Evolutionary conservation across 2,113 vertebrate genomes (phyloP).

Genomic region (Parus major): DNA sequence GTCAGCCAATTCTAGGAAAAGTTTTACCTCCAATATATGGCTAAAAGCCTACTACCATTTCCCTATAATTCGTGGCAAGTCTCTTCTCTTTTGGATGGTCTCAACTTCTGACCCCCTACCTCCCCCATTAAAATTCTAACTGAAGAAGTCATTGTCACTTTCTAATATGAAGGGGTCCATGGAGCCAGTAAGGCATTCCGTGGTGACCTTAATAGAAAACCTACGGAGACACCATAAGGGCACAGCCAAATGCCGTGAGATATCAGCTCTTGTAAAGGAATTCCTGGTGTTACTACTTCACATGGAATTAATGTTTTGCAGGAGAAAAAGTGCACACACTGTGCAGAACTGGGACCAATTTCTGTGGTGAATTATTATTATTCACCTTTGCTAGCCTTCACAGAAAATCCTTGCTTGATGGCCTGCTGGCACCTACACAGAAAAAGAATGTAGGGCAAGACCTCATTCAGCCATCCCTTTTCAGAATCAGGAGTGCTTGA

Average conservation of each 20-base stretch:
- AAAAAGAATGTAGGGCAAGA: neutral
- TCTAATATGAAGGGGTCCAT: neutral
- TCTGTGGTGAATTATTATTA: neutral
- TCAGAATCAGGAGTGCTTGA: neutral
- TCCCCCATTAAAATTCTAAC: neutral
- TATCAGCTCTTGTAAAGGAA: neutral
- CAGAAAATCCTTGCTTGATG: neutral
- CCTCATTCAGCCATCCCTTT: neutral
- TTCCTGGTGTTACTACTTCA: neutral
- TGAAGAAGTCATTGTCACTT: neutral
- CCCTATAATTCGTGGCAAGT: neutral
- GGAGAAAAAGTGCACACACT: neutral
- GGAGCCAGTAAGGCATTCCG: neutral
- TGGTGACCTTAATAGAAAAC: conserved; percentile 24
- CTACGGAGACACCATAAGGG: neutral
- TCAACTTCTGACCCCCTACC: neutral
- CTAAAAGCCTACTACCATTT: neutral
- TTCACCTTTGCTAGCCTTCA: neutral
- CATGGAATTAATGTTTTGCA: neutral
- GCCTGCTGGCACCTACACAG: neutral
- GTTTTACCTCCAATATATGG: neutral
- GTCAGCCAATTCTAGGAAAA: neutral
- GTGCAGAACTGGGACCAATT: neutral
- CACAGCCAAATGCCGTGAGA: neutral
- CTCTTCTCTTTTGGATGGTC: neutral